Percentiles rank a stretch among this genome's conserved stretches.
These are phyloP conservation scores for Cephalophus harveyi DNA, from an alignment of 2,113 vertebrate species.

Conservation along the genomic window DNA sequence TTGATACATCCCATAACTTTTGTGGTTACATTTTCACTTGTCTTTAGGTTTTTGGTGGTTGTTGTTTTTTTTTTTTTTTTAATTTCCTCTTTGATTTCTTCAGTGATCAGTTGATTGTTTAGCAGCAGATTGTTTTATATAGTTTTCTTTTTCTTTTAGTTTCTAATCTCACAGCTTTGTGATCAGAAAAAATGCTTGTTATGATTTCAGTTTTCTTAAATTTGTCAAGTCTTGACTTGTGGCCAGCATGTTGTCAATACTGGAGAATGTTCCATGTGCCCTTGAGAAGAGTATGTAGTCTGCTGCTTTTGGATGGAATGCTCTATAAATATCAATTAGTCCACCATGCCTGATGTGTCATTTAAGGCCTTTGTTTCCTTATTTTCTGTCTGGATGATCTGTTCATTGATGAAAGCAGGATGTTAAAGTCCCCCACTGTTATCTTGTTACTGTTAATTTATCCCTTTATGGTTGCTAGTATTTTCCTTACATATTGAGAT, in stretches of 20 bases:
- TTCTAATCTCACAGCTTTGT: not conserved
- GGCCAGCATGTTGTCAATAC: not conserved
- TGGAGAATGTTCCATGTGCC: not conserved
- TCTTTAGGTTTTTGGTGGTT: not conserved
- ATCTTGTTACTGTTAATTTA: not conserved
- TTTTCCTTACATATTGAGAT: not conserved
- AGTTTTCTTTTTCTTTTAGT: not conserved
- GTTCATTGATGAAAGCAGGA: not conserved
- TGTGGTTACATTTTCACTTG: not conserved
- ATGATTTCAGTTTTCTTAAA: not conserved
- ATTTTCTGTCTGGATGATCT: not conserved
- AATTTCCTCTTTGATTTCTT: not conserved
- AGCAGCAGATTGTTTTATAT: not conserved
- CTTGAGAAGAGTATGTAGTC: not conserved
- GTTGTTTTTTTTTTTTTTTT: not conserved
- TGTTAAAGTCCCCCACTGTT: not conserved
- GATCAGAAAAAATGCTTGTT: not conserved
- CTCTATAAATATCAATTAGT: not conserved
- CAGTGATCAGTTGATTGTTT: not conserved
- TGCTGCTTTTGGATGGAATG: not conserved
- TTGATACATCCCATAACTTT: not conserved
- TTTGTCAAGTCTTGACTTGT: not conserved
- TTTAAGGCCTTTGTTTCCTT: not conserved
- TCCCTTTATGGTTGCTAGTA: not conserved
- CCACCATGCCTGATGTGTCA: not conserved